phyloP scores from a whole-genome alignment of 1,140 invertebrate species.

The Penaeus vannamei region DNA sequence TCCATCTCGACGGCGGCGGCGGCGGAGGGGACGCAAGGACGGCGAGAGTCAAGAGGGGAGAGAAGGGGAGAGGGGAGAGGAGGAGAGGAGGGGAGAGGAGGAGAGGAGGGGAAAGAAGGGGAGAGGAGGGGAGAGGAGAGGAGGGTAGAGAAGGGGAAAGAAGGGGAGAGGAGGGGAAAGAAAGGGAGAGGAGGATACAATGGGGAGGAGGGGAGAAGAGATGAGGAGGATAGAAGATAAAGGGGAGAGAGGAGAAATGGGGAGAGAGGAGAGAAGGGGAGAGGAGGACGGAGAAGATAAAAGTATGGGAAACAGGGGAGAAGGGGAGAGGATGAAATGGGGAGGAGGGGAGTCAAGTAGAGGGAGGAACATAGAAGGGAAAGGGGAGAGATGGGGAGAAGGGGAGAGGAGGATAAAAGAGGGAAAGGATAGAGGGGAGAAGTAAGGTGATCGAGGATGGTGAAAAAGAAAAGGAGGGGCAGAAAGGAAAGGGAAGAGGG shows the following conservation, averaged over 20 bases:
- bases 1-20: too few relatives aligned
- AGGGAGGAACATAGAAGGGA: too few relatives aligned
- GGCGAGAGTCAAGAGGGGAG: background rate
- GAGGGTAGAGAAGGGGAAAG: background rate
- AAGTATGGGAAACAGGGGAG: background rate
- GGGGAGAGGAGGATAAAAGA: too few relatives aligned
- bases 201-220: conserved; percentile 4
- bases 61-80: conserved; percentile 12
- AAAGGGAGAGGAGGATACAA: background rate
- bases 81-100: conserved; percentile 9
- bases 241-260: conserved; percentile 27
- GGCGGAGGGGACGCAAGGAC: too few relatives aligned
- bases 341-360: background rate
- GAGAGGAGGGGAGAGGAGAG: background rate
- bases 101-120: conserved; percentile 3
- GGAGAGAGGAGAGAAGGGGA: background rate
- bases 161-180: conserved; percentile 5
- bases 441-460: too few relatives aligned
- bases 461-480: too few relatives aligned
- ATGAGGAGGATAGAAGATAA: conserved; percentile 7
- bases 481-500: too few relatives aligned
- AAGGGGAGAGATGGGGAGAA: too few relatives aligned
- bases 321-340: background rate
- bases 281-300: too few relatives aligned
- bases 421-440: too few relatives aligned